Conservation (phyloP, 2,797 vertebrate species). For the Cryptoprocta ferox region DNA sequence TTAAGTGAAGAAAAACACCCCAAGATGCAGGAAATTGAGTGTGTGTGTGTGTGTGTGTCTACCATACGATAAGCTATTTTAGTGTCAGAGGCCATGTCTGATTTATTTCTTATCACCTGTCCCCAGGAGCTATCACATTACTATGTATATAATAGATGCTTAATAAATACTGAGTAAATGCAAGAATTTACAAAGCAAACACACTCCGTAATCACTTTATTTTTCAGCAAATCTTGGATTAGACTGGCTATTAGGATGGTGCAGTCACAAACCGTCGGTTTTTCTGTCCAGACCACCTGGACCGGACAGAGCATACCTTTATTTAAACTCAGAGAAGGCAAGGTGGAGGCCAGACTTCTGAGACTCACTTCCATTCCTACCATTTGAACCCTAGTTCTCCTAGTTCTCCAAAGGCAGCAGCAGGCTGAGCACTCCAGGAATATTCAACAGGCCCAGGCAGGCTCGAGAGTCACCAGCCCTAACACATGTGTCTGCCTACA, state of each 20-base stretch:
- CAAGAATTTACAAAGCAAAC: not conserved
- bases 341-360: not conserved
- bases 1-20: not conserved
- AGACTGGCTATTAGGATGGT: not conserved
- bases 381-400: not conserved
- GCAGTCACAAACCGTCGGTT: not conserved
- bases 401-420: not conserved
- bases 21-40: not conserved
- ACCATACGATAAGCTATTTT: not conserved
- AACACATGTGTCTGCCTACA: slow-evolving; percentile 59
- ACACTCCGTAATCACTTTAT: not conserved
- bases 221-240: not conserved
- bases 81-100: not conserved
- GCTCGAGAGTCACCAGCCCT: not conserved
- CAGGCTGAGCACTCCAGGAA: not conserved
- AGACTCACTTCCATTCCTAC: not conserved
- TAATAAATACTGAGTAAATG: not conserved
- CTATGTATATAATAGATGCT: not conserved
- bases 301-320: not conserved
- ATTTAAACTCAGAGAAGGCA: not conserved
- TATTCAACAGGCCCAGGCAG: not conserved
- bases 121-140: not conserved
- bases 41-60: not conserved
- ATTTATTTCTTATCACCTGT: not conserved
- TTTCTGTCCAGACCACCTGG: not conserved